Evolutionary conservation across 2,888 invertebrate species (phyloP).

Genomic region (Erannis defoliaria): DNA sequence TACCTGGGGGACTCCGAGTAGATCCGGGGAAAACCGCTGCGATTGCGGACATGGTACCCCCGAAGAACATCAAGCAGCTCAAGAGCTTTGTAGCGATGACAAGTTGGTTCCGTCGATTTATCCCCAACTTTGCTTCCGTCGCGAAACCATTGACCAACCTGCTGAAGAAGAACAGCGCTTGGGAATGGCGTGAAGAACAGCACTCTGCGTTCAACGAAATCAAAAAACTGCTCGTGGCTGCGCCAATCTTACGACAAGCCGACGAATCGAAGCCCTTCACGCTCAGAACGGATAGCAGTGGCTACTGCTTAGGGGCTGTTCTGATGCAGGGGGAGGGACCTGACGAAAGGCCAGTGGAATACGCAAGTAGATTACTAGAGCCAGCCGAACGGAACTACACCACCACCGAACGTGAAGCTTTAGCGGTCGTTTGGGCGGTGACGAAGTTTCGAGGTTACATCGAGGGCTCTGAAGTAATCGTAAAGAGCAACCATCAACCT

Average conservation of each 20-base stretch:
- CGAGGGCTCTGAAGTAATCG: conserved; percentile 1
- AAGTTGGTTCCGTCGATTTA: conserved; percentile 37
- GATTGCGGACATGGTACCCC: conserved; percentile 43
- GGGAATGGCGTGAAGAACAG: too few relatives aligned
- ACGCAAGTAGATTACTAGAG: too few relatives aligned
- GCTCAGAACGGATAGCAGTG: conserved; percentile 30
- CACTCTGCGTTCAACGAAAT: too few relatives aligned
- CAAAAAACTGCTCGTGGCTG: too few relatives aligned
- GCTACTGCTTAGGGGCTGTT: conserved; percentile 35
- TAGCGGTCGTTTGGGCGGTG: too few relatives aligned
- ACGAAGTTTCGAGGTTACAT: conserved; percentile 15
- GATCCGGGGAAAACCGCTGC: conserved; percentile 53
- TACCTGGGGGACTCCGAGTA: conserved; percentile 41
- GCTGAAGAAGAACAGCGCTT: conserved; percentile 16
- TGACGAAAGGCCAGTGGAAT: too few relatives aligned
- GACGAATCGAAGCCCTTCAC: conserved; percentile 16
- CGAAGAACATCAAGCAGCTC: conserved; percentile 23
- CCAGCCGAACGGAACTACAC: too few relatives aligned
- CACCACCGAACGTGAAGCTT: too few relatives aligned
- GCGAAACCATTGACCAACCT: conserved; percentile 30
- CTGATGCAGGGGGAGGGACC: conserved; percentile 36
- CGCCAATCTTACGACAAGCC: too few relatives aligned
- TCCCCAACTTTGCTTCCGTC: conserved; percentile 33
- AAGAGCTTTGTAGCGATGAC: conserved; percentile 31
- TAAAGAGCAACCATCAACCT: conserved; percentile 20